Base-by-base conservation (phyloP, 2,888 invertebrate genomes). In the Cephonodes hylas region DNA sequence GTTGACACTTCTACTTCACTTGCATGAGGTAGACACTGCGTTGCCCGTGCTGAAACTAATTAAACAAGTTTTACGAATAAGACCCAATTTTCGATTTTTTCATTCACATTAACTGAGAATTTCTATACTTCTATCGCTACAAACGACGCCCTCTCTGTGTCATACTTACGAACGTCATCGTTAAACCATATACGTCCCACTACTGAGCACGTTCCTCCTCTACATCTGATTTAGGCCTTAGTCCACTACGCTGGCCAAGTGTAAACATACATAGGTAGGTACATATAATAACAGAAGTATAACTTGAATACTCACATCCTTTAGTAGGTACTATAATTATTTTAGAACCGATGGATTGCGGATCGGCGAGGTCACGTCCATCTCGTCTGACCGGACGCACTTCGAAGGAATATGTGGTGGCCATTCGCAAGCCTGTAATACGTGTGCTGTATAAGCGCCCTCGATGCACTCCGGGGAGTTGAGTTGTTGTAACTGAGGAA, bases 1-100 rank as follows among this genome's bases (percentile, higher is more conserved):
- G 96, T 97, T 13, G 96, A 95, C 5, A 97, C 96, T 83, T 96
- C 96, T 58, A 97, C 96, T 81, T 96, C 96, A 58, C 96, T 96
- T 42, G 96, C 96, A 71, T 96, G 95, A 0, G 96, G 96, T 64
- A 96, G 84, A 74, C 97, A 97, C 80, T 96, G 95, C 0, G 96
- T 96, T 3, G 96, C 96, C 71, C 95, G 94, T 0, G 96, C 96
- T 68, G 96, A 96, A 94, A 96, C 96, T 96, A 57, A 15, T n/a
- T 20, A 42, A 46, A 42, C n/a, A 53, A n/a, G 20, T 58, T 7
- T 22, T 38, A 7, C 2, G 8, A 20, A 38, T n/a, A n/a, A n/a
- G n/a, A n/a, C n/a, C n/a, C n/a, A n/a, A n/a, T n/a, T n/a, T n/a
- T n/a, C n/a, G n/a, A n/a, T n/a, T n/a, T n/a, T n/a, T n/a, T n/a